These are phyloP conservation scores for Phymorhynchus buccinoides DNA, from an alignment of 1,140 invertebrate species.

Conservation along the genomic window DNA sequence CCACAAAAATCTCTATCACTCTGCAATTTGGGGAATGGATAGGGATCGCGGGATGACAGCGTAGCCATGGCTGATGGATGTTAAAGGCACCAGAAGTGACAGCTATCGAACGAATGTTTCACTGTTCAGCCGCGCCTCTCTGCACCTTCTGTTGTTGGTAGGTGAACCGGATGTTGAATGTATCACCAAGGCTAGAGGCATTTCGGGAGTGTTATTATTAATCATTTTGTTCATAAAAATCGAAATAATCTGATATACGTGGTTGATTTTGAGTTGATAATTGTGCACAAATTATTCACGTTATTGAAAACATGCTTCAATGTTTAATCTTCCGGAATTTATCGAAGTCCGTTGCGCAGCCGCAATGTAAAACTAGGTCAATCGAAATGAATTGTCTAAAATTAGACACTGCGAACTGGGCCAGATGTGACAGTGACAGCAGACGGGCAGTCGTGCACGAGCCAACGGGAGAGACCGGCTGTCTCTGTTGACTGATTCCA, in stretches of 20 bases:
- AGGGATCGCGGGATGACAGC: conserved; percentile 65
- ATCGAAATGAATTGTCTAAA: not conserved
- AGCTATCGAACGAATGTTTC: too few relatives aligned
- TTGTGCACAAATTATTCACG: too few relatives aligned
- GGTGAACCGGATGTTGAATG: conserved; percentile 33
- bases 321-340: not conserved
- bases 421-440: not conserved
- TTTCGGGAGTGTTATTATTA: too few relatives aligned
- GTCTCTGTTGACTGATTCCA: not conserved
- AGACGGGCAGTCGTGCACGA: not conserved
- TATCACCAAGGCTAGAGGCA: conserved; percentile 37
- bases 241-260: too few relatives aligned
- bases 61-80: conserved; percentile 39
- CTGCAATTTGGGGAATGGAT: conserved; percentile 69
- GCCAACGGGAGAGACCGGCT: not conserved
- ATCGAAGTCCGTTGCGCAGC: not conserved
- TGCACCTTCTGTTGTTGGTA: not conserved
- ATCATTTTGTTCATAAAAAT: not conserved
- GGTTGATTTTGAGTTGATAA: too few relatives aligned
- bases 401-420: conserved; percentile 9
- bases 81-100: not conserved
- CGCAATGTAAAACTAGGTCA: not conserved
- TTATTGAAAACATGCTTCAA: too few relatives aligned
- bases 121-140: not conserved
- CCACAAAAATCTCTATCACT: conserved; percentile 69